A percentile compares a stretch with the other conserved stretches of the same genome.
These are phyloP conservation scores for Tetramorium simillimum DNA, from an alignment of 1,140 invertebrate species.

Conservation along the genomic window DNA sequence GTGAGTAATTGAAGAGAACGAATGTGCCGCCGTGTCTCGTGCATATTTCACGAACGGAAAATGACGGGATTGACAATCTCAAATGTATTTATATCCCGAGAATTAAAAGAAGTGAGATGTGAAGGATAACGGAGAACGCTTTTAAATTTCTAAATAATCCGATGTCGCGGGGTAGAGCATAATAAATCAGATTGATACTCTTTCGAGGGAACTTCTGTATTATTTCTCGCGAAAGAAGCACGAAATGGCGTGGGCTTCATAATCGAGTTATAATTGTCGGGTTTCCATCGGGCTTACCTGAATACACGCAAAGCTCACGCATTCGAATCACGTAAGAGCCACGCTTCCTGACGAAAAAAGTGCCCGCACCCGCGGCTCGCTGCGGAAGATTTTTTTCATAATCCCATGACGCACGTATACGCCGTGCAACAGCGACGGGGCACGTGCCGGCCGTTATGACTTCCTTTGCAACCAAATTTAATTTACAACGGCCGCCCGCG, in stretches of 20 bases:
- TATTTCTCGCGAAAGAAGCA: conserved; percentile 36
- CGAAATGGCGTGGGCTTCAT: conserved; percentile 44
- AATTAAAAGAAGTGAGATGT: conserved; percentile 7
- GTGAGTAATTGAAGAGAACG: conserved; percentile 63
- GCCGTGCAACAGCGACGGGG: conserved; percentile 56
- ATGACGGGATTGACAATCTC: not conserved
- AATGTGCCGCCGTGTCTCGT: not conserved
- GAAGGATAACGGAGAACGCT: not conserved
- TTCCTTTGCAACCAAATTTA: conserved; percentile 76
- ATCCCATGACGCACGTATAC: conserved; percentile 62
- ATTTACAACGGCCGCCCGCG: conserved; percentile 75
- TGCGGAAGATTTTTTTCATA: conserved; percentile 73
- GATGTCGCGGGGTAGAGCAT: not conserved
- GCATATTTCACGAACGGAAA: not conserved
- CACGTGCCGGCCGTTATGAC: conserved; percentile 78
- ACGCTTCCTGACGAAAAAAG: conserved; percentile 75
- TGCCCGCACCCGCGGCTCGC: not conserved
- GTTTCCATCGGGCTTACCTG: conserved; percentile 16
- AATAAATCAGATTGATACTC: conserved; percentile 24
- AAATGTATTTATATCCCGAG: not conserved
- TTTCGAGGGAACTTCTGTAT: not conserved
- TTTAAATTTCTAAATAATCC: conserved; percentile 2
- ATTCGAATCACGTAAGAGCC: conserved; percentile 77
- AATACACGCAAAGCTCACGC: conserved; percentile 15
- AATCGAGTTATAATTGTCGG: conserved; percentile 71